phyloP scores from a whole-genome alignment of 1,140 invertebrate species.

The Anadara kagoshimensis region DNA sequence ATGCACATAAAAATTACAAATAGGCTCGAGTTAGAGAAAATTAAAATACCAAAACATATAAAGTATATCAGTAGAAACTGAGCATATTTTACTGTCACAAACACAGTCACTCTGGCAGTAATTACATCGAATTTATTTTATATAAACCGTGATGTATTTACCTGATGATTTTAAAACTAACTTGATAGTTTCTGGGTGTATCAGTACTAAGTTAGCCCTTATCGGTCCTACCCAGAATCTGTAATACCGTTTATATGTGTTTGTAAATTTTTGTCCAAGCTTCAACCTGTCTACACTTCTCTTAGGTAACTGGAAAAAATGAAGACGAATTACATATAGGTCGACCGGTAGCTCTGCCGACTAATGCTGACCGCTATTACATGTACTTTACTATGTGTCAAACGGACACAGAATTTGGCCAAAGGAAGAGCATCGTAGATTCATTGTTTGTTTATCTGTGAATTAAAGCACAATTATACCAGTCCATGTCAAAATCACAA shows the following conservation, averaged over 20 bases:
- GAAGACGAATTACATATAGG: too few species aligned
- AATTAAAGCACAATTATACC: too few species aligned
- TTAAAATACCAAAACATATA: not conserved
- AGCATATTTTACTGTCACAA: not conserved
- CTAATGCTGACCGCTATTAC: too few species aligned
- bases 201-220: conserved; percentile 28
- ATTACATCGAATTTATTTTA: not conserved
- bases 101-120: not conserved
- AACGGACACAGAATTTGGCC: too few species aligned
- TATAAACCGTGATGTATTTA: conserved; percentile 25
- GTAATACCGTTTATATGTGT: conserved; percentile 33
- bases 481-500: too few species aligned
- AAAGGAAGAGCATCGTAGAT: too few species aligned
- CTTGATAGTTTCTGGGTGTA: conserved; percentile 47
- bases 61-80: too few species aligned
- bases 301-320: not conserved
- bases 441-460: too few species aligned
- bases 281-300: not conserved
- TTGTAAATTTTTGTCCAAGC: conserved; percentile 7
- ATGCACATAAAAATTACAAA: too few species aligned
- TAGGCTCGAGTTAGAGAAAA: not conserved
- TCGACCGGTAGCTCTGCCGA: too few species aligned
- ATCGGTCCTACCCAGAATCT: conserved; percentile 46
- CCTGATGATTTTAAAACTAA: conserved; percentile 42
- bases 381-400: too few species aligned